Percentiles rank a stretch among this genome's conserved stretches.
Evolutionary conservation across 2,113 vertebrate species (phyloP).

Genomic region (Candoia aspera): DNA sequence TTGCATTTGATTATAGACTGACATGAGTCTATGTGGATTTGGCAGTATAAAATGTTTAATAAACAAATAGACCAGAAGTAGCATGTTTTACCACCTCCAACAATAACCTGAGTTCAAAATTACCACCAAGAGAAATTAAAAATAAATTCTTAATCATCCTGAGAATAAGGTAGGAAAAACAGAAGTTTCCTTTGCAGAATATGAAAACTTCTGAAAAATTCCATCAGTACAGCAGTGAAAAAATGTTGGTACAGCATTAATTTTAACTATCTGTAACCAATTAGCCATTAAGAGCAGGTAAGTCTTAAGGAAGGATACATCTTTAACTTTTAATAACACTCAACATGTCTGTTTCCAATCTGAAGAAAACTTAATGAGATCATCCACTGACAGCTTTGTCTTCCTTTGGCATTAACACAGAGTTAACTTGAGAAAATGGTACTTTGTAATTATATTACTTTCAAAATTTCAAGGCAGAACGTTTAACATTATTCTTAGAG

Average conservation of each 20-base stretch:
- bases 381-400: not conserved
- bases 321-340: not conserved
- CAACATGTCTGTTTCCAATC: not conserved
- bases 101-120: too few relatives aligned
- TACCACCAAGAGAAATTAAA: not conserved
- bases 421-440: conserved; percentile 25
- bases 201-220: not conserved
- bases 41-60: not conserved
- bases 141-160: not conserved
- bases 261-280: not conserved
- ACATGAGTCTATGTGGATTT: not conserved
- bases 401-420: conserved; percentile 14
- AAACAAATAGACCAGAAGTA: not conserved
- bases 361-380: conserved; percentile 7
- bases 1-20: not conserved
- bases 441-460: conserved; percentile 28
- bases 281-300: not conserved
- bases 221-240: not conserved
- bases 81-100: not conserved
- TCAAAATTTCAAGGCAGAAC: conserved; percentile 39
- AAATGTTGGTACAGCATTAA: not conserved
- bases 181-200: not conserved
- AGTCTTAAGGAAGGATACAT: not conserved
- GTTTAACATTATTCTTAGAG: conserved; percentile 26
- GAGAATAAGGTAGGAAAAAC: not conserved